Evolutionary conservation across 2,113 vertebrate species (phyloP), one percentile per base, ranked within the genome.

Genomic region (Odontesthes bonariensis): DNA sequence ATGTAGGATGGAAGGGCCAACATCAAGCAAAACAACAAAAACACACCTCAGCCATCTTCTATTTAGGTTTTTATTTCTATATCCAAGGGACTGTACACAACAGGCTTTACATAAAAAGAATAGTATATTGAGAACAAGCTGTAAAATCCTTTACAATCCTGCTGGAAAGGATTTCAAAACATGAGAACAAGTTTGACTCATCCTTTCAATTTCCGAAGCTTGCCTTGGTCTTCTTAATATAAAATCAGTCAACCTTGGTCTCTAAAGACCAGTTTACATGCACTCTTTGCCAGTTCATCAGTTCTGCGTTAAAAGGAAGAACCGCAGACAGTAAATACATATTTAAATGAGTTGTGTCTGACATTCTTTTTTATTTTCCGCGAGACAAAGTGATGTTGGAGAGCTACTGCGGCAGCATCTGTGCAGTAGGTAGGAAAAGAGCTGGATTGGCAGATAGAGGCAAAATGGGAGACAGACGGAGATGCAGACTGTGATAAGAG

Each of bases 401-500:
- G 38, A 72, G 56, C 69, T 63, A 59, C 67, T 67, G 31, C 14
- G 63, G 73, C 58, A 57, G 22, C 40, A 46, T 19, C n/a, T 52
- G 52, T 81, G 68, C 47, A 57, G 20, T 14, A 17, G 42, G 44
- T 60, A 75, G 57, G 35, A 63, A 70, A 57, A 68, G 71, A 67
- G 53, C 72, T 55, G 20, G 69, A 69, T 44, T 59, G 76, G 64
- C 72, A 85, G 77, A 81, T 77, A 77, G 58, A 72, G 57, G 74
- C 53, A 63, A 33, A 73, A 72, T 73, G 70, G 31, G 63, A 75
- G 71, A 83, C 64, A 80, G 66, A 78, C 69, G 79, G 66, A 83
- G 75, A 79, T 76, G 77, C 75, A 70, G 57, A 57, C 57, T 82
- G 70, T 84, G 83, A 90, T 90, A 72, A 76, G 79, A 82, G 77